Conservation (phyloP, 1,140 invertebrate species). For the Chlorops oryzae region DNA sequence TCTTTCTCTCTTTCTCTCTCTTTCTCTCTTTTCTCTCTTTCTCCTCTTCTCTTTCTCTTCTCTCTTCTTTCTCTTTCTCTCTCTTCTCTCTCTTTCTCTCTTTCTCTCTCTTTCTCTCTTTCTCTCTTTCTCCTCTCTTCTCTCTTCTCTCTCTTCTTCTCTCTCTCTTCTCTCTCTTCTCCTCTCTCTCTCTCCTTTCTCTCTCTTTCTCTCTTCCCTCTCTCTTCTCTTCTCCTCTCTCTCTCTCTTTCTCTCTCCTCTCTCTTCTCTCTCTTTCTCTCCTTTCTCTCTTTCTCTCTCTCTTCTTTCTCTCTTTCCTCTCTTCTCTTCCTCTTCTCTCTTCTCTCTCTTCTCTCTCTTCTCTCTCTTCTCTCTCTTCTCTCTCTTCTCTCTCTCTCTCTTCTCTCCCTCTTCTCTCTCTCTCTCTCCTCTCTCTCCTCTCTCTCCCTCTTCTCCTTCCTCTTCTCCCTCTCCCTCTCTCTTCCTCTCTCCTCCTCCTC, state of each 20-base stretch:
- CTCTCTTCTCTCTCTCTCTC: background rate
- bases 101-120: background rate
- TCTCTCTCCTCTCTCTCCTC: no score
- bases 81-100: background rate
- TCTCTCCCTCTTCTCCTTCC: background rate
- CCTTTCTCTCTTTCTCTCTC: background rate
- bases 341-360: background rate
- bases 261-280: background rate
- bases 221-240: background rate
- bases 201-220: background rate
- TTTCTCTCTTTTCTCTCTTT: background rate
- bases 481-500: background rate
- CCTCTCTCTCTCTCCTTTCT: background rate
- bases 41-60: background rate
- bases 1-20: background rate
- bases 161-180: background rate
- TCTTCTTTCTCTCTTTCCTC: background rate
- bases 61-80: background rate
- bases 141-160: background rate
- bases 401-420: background rate
- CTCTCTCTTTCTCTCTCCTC: background rate
- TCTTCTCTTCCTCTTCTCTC: background rate
- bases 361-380: background rate
- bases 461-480: background rate
- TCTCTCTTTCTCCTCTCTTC: background rate